Percentiles rank a stretch among this genome's conserved stretches.
phyloP scores from a whole-genome alignment of 2,797 vertebrate species.

The Notamacropus eugenii region DNA sequence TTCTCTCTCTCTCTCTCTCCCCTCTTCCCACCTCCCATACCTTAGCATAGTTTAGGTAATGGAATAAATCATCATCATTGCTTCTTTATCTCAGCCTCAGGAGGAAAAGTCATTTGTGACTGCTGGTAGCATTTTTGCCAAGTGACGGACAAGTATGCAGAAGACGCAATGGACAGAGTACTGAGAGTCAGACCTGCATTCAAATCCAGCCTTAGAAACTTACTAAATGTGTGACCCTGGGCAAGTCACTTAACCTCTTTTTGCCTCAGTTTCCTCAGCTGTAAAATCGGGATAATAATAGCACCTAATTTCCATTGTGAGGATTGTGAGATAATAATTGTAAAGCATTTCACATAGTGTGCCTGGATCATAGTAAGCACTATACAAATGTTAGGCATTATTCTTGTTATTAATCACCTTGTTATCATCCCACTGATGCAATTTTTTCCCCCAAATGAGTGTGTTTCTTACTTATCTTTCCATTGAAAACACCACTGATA shows the following conservation, averaged over 20 bases:
- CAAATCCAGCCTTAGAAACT: background rate
- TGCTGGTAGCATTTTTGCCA: background rate
- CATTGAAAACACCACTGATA: background rate
- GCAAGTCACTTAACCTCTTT: background rate
- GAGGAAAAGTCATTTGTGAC: slow-evolving; percentile 6
- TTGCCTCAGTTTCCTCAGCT: background rate
- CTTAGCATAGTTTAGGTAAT: background rate
- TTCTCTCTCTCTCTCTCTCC: background rate
- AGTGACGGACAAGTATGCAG: background rate
- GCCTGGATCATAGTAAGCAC: background rate
- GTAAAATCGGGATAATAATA: background rate
- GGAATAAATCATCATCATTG: background rate
- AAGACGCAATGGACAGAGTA: background rate
- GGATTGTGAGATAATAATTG: background rate
- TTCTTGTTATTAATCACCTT: background rate
- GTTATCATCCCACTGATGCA: background rate
- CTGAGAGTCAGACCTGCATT: background rate
- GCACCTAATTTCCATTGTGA: background rate
- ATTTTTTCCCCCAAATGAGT: background rate
- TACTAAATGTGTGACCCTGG: background rate
- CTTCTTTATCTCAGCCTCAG: background rate
- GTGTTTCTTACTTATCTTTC: background rate
- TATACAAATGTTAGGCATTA: background rate
- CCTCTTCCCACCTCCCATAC: rapidly evolving
- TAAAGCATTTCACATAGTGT: background rate